These are phyloP conservation scores for Scomber japonicus DNA, from an alignment of 2,113 vertebrate genomes.

Conservation along the genomic window DNA sequence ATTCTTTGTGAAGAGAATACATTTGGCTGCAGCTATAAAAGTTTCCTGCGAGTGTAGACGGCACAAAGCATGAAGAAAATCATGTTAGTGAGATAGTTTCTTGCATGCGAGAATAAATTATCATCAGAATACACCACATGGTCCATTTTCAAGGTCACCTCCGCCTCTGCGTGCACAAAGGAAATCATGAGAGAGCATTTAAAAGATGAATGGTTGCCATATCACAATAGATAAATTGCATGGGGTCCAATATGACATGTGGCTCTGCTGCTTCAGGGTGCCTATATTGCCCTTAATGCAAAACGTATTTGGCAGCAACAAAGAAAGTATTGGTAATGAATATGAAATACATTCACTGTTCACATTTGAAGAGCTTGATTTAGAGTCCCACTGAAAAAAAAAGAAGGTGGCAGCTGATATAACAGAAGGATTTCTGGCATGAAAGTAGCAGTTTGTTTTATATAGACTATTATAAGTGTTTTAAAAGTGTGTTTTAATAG, in stretches of 20 bases:
- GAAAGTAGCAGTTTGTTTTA: not conserved
- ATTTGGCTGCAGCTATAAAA: conserved; percentile 10
- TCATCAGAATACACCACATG: conserved; percentile 69
- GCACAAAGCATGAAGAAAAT: conserved; percentile 55
- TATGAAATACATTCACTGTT: conserved; percentile 38
- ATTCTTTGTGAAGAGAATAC: conserved; percentile 3
- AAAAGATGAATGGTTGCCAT: conserved; percentile 78
- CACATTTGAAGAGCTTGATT: conserved; percentile 22
- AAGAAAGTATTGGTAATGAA: conserved; percentile 53
- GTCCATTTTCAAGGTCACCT: conserved; percentile 77
- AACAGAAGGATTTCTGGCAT: not conserved
- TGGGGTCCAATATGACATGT: conserved; percentile 55
- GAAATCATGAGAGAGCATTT: conserved; percentile 79
- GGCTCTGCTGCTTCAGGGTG: conserved; percentile 52
- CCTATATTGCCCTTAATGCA: conserved; percentile 48
- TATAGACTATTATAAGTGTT: not conserved
- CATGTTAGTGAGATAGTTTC: conserved; percentile 60
- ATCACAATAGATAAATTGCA: conserved; percentile 74
- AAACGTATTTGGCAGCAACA: conserved; percentile 52
- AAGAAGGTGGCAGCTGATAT: not conserved
- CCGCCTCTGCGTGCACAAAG: conserved; percentile 68
- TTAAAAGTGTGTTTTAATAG: no score
- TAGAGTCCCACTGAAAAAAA: not conserved
- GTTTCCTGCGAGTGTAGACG: conserved; percentile 24
- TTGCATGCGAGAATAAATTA: conserved; percentile 72